Conservation (phyloP, 2,888 invertebrate species). For the Andrena minutula region DNA sequence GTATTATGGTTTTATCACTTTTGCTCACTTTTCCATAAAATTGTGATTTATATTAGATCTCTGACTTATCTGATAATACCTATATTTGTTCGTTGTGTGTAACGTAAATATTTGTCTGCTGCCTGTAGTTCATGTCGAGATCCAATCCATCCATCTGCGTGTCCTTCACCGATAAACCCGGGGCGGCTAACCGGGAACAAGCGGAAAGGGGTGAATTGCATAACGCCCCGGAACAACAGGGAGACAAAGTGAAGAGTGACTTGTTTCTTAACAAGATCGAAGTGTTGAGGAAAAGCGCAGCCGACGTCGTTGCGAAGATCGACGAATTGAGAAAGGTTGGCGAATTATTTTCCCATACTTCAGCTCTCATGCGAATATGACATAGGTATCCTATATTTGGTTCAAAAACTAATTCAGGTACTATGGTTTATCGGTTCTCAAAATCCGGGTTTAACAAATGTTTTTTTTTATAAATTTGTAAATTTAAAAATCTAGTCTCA, state of each 20-base stretch:
- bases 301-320: conserved; percentile 47
- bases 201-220: background rate
- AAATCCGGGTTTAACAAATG: too few relatives aligned
- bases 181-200: conserved; percentile 59
- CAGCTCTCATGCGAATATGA: too few relatives aligned
- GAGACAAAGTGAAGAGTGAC: background rate
- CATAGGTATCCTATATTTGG: too few relatives aligned
- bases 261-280: conserved; percentile 44
- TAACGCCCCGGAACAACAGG: background rate
- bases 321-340: conserved; percentile 59
- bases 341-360: background rate
- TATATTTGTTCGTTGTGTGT: background rate
- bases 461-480: too few relatives aligned
- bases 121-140: conserved; percentile 42
- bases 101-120: background rate
- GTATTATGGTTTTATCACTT: too few relatives aligned
- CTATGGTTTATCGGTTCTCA: too few relatives aligned
- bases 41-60: too few relatives aligned
- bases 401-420: too few relatives aligned
- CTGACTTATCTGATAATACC: too few relatives aligned
- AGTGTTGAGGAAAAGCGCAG: conserved; percentile 42
- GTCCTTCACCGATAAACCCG: conserved; percentile 52
- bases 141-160: conserved; percentile 36
- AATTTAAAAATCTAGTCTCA: too few relatives aligned
- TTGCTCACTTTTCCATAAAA: too few relatives aligned